Evolutionary conservation across 2,797 vertebrate species (phyloP).

Genomic region (Periparus ater): DNA sequence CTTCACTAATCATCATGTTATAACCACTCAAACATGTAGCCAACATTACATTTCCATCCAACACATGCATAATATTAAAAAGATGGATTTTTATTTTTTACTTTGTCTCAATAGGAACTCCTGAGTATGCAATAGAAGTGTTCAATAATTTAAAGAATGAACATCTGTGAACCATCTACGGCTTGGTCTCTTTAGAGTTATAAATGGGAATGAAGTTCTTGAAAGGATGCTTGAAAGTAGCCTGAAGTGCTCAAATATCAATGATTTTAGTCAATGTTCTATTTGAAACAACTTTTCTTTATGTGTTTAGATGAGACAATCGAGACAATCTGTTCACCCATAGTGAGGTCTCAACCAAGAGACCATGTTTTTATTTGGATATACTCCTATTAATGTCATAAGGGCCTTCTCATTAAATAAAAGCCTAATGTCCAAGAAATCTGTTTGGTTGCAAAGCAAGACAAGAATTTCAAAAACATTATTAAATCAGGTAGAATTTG

Average conservation of each 20-base stretch:
- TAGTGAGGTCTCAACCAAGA: not conserved
- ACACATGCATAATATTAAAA: not conserved
- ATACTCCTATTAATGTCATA: not conserved
- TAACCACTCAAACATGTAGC: not conserved
- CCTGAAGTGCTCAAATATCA: not conserved
- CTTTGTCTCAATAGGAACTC: not conserved
- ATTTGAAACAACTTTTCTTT: not conserved
- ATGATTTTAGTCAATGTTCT: not conserved
- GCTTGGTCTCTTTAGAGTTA: not conserved
- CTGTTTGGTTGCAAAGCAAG: not conserved
- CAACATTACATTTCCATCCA: not conserved
- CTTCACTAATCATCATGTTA: not conserved
- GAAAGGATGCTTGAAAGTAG: not conserved
- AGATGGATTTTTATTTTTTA: not conserved
- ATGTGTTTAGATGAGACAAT: not conserved
- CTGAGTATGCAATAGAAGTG: fast-evolving
- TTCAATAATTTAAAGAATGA: not conserved
- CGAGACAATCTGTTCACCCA: not conserved
- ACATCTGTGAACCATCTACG: not conserved
- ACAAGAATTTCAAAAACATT: not conserved
- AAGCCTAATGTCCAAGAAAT: not conserved
- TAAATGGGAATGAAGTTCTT: not conserved
- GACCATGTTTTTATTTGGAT: not conserved
- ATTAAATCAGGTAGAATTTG: not conserved
- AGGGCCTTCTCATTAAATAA: not conserved